Percentiles rank a stretch among this genome's conserved stretches.
Evolutionary conservation across 2,888 invertebrate genomes (phyloP).

Genomic region (Neoaliturus tenellus): DNA sequence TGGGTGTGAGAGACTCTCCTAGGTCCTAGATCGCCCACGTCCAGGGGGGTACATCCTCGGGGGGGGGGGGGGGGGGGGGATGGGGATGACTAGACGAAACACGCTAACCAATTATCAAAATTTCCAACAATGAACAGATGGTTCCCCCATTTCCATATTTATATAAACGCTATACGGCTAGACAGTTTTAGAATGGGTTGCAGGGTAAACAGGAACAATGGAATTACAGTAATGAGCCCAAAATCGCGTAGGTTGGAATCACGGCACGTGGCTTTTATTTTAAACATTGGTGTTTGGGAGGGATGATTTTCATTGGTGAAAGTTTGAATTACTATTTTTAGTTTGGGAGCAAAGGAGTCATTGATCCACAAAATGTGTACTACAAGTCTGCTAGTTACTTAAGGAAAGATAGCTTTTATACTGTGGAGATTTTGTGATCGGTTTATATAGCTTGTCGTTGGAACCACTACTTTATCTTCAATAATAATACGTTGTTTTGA

Average conservation of each 20-base stretch:
- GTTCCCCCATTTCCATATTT: slow-evolving; percentile 11
- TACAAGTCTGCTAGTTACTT: too few relatives aligned
- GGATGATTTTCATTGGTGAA: background rate
- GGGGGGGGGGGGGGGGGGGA: background rate
- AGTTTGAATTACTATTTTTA: slow-evolving; percentile 10
- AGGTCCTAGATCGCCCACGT: background rate
- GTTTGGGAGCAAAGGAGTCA: background rate
- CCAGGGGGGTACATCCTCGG: background rate
- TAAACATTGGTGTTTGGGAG: background rate
- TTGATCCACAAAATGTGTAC: background rate
- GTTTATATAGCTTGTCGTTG: too few relatives aligned
- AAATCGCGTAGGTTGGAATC: background rate
- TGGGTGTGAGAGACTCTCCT: background rate
- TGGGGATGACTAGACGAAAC: background rate
- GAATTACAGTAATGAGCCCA: background rate
- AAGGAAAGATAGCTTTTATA: too few relatives aligned
- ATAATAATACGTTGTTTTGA: too few relatives aligned
- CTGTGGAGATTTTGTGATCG: too few relatives aligned
- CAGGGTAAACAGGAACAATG: background rate
- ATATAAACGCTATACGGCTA: background rate
- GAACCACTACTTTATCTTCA: too few relatives aligned
- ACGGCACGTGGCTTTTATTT: background rate
- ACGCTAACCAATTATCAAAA: slow-evolving; percentile 34
- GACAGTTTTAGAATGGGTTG: background rate
- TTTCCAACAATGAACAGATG: slow-evolving; percentile 29